Evolutionary conservation across 2,113 vertebrate species (phyloP), one percentile per base, ranked within the genome.

Genomic region (Pelvicachromis taeniatus): DNA sequence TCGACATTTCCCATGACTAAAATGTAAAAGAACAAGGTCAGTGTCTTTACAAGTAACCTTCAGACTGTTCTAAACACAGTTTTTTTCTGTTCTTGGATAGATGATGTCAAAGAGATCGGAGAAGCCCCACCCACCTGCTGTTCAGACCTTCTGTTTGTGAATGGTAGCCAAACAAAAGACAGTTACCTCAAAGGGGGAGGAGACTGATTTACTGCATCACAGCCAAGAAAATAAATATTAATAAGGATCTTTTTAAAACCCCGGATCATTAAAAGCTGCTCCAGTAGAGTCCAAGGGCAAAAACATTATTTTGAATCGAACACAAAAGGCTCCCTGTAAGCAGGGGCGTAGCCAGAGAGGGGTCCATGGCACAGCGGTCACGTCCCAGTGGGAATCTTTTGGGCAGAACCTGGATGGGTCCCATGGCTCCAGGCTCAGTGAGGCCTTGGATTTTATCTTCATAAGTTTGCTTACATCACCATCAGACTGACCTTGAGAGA

Each of bases 41-140:
- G 61, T 21, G 33, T 13, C 38, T 65, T 38, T 40, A 40, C 4
- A 40, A 40, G 61, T 65, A 38, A 65, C 59, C 59, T 38, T 38
- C 65, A 45, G 65, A 4, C 21, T 29, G 21, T 21, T 70, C 21
- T 11, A 7, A 29, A 11, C 40, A 26, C 13, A 0, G 12, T 16
- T 42, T 45, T 26, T 73, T 17, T 17, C 14, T 48, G 0, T 29
- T 73, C 40, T 45, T 73, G 14, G 1, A 29, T 48, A 26, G 23
- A 17, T 45, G 65, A 45, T 26, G 38, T 26, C 21, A 70, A 70
- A 45, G 14, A 70, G 21, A 26, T 5, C 14, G 0, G 0, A 68
- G 63, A 68, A 70, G 65, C 65, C 65, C 65, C 65, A 17, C 40
- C 21, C 21, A 45, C 40, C 63, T 68, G 2, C 63, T 10, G 63